Percentiles rank a stretch among this genome's conserved stretches.
These are phyloP conservation scores for Tortricodes alternella DNA, from an alignment of 2,888 invertebrate genomes.

Conservation along the genomic window DNA sequence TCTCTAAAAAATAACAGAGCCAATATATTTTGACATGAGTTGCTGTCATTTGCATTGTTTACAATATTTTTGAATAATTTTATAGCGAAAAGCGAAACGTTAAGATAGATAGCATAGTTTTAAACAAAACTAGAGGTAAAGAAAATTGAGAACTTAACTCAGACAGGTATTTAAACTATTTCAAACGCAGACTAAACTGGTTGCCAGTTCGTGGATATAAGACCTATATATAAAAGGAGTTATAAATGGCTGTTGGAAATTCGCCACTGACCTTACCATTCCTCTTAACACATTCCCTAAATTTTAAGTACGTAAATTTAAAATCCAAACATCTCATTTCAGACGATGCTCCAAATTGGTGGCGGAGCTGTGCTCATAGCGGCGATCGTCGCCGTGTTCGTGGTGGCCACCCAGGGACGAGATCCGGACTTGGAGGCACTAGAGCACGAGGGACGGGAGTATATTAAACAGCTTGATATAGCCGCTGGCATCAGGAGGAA, in stretches of 20 bases:
- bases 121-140: neutral
- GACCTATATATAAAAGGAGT: too few species aligned
- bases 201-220: too few species aligned
- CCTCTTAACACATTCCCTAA: too few species aligned
- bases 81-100: neutral
- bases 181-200: too few species aligned
- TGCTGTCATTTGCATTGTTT: neutral
- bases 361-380: conserved; percentile 71
- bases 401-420: conserved; percentile 77
- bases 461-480: conserved; percentile 84
- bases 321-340: conserved; percentile 38
- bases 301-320: neutral
- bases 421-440: conserved; percentile 79
- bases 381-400: conserved; percentile 75
- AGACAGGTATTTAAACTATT: too few species aligned
- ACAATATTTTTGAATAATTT: neutral
- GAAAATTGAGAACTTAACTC: neutral
- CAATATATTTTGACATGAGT: neutral
- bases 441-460: conserved; percentile 83
- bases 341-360: conserved; percentile 79
- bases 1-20: neutral
- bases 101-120: neutral
- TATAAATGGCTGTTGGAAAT: too few species aligned
- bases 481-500: conserved; percentile 83
- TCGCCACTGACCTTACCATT: too few species aligned